phyloP scores from a whole-genome alignment of 2,113 vertebrate genomes.

The Toxotes jaculatrix region DNA sequence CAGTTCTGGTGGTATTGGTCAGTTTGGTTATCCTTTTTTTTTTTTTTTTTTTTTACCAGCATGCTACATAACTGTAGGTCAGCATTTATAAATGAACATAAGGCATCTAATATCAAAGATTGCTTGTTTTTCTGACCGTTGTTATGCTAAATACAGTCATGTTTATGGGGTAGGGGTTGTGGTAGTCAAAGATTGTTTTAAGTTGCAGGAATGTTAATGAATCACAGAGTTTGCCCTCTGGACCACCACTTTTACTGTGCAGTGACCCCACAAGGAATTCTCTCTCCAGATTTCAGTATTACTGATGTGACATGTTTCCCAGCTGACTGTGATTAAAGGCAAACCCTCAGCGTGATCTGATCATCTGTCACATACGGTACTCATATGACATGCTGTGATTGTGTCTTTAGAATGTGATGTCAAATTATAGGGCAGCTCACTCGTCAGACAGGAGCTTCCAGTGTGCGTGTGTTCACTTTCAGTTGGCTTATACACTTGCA shows the following conservation, averaged over 20 bases:
- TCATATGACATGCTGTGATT: constrained; percentile 23
- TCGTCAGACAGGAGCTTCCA: background rate
- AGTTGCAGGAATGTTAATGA: constrained; percentile 44
- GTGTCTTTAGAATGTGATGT: constrained; percentile 18
- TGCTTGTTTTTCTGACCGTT: constrained; percentile 11
- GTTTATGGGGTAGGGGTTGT: background rate
- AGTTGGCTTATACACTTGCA: constrained; percentile 2
- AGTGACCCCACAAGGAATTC: constrained; percentile 43
- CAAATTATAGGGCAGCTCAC: background rate
- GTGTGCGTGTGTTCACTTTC: constrained; percentile 15
- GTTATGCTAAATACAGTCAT: background rate
- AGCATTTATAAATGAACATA: background rate
- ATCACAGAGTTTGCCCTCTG: constrained; percentile 27
- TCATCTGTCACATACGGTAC: constrained; percentile 26
- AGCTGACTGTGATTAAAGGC: constrained; percentile 39
- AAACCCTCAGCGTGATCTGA: background rate
- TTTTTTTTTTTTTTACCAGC: background rate
- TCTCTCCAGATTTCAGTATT: constrained; percentile 2
- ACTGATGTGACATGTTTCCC: constrained; percentile 33
- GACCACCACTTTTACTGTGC: constrained; percentile 17
- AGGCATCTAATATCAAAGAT: background rate
- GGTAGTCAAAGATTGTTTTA: constrained; percentile 2
- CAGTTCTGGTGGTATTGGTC: background rate
- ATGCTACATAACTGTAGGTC: background rate
- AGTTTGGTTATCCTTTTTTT: background rate